Base-by-base conservation (phyloP, 2,888 invertebrate species). In the Electrophaes corylata region DNA sequence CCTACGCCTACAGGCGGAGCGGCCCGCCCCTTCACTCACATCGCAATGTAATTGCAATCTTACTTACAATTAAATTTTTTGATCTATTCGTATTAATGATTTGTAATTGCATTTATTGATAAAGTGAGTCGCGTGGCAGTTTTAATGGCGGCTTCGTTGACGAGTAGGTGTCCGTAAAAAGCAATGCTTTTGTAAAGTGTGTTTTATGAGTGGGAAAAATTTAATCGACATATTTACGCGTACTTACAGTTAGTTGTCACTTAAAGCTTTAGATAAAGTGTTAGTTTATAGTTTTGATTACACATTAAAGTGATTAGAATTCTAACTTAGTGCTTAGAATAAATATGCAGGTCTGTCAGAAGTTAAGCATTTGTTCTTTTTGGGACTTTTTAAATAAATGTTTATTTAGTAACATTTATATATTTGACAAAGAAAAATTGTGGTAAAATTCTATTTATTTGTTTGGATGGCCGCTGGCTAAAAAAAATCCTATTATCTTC, bases 51-150 rank as follows among this genome's bases (percentile, higher is more conserved):
- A 76, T 76, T 71, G 70, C 68, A 67, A 75, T 72, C 69, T 76
- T 73, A 80, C 82, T 80, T 83, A 75, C 75, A 76, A 79, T 82
- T 79, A 81, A 73, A 75, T 83, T 83, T 81, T 80, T 79, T 81
- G 70, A 85, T 83, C 83, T 81, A 83, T 85, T 83, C 79, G 81
- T 75, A 77, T 75, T 86, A 86, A 88, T 86, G 86, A 85, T 79
- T 57, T 72, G 77, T 88, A 88, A 89, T 88, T 86, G 83, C 78
- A 72, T 81, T 85, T 82, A 87, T 87, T 82, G 84, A 88, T 86
- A 83, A 71, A 68, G 54, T 51, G 47, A 58, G 60, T 62, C 59
- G 65, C 62, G 59, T 64, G 68, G 63, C 57, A 51, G 47, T 59
- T 66, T 61, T 65, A 66, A 72, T 67, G 69, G 64, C 61, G 67